phyloP scores from a whole-genome alignment of 2,888 invertebrate species.

The Caenorhabditis zanzibari region DNA sequence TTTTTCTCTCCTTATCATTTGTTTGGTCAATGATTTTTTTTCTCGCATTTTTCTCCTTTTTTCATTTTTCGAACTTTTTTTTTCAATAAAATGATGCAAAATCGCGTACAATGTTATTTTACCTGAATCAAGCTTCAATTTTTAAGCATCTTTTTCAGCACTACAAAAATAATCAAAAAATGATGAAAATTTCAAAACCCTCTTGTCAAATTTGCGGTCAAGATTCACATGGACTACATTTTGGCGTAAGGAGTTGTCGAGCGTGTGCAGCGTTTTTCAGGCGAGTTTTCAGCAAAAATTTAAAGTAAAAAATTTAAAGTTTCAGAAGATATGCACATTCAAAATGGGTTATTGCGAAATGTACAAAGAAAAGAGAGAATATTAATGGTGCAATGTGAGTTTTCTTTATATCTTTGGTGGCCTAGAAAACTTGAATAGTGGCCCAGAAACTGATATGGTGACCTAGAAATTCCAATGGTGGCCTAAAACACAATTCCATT shows the following conservation, averaged over 20 bases:
- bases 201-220: constrained; percentile 58
- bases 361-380: background rate
- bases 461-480: no score
- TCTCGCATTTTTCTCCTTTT: constrained; percentile 2
- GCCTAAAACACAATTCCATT: background rate
- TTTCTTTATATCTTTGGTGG: background rate
- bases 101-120: no score
- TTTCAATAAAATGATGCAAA: no score
- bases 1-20: no score
- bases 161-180: no score
- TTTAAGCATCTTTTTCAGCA: no score
- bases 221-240: constrained; percentile 61
- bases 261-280: constrained; percentile 68
- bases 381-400: background rate
- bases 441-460: no score
- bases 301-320: background rate
- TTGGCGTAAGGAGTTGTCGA: constrained; percentile 61
- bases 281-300: constrained; percentile 22
- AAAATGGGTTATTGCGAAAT: constrained; percentile 12
- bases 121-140: no score
- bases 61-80: no score
- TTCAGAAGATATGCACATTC: constrained; percentile 22
- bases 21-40: background rate
- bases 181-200: background rate
- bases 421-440: no score